Evolutionary conservation across 2,888 invertebrate species (phyloP), one percentile per base, ranked within the genome.

Genomic region (Hyles lineata): DNA sequence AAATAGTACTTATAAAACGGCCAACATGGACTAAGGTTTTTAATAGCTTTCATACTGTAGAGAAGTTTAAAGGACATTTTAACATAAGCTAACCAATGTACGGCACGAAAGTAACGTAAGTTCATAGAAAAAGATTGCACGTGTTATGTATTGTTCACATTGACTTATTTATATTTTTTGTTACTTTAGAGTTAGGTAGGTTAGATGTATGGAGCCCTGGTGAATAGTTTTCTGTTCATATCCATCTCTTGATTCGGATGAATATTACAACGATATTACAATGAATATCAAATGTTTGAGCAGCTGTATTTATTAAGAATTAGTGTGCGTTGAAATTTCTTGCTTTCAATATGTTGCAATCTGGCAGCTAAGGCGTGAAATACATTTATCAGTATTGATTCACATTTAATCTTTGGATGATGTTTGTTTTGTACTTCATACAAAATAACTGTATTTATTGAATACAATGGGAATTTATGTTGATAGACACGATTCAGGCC

Each of bases 101-200:
- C 82, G 87, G 89, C 92, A 92, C 92, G 80, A 50, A 63, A 67
- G 85, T 84, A 82, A 82, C 78, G 76, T 88, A 89, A 88, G 85
- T 88, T 86, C 85, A 87, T 89, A 89, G 86, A 87, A 86, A 83
- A 86, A 90, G 84, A 89, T 88, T 88, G 94, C 94, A 94, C 94
- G 89, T 94, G 94, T 94, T 94, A 94, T 87, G 88, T 92, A 92
- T 88, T 23, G 86, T 87, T 90, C 94, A 94, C 94, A 88, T 87
- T 87, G 85, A 92, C 87, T 91, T 89, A 92, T 91, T 92, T 94
- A 92, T 93, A 90, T 92, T 90, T 93, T 94, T 90, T 92, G 92
- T 93, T 94, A 92, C 82, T 86, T 84, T 93, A 93, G 92, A 87
- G 72, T 77, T 93, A 92, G 90, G 89, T 90, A 92, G 89, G 85